Conservation (phyloP, 2,113 vertebrate genomes). For the Sander vitreus region DNA sequence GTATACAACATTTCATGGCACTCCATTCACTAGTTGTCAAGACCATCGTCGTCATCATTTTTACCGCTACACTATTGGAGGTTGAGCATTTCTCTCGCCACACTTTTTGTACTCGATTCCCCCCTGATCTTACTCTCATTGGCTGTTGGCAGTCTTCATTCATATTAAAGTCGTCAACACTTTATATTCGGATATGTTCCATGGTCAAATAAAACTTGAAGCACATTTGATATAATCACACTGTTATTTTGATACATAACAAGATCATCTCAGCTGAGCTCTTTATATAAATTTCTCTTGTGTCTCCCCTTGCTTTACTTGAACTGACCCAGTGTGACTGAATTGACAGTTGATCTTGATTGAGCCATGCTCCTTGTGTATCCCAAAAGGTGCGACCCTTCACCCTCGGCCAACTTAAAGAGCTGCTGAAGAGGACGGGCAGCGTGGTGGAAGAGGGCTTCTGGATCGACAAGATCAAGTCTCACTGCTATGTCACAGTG, state of each 20-base stretch:
- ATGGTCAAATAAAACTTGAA: neutral
- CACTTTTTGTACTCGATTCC: neutral
- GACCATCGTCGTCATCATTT: neutral
- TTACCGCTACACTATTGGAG: neutral
- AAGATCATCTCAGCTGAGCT: neutral
- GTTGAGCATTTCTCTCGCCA: neutral
- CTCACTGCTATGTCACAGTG: constrained; percentile 93
- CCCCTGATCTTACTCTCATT: neutral
- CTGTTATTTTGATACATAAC: neutral
- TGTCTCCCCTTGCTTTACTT: neutral
- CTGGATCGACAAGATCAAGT: constrained; percentile 97
- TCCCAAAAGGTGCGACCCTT: constrained; percentile 89
- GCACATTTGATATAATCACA: neutral
- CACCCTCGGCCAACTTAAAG: constrained; percentile 92
- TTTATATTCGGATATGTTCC: neutral
- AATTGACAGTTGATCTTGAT: neutral
- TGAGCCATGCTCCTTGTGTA: neutral
- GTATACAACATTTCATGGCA: neutral
- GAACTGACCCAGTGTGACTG: neutral
- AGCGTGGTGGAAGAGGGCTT: constrained; percentile 90
- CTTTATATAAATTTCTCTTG: too few relatives aligned
- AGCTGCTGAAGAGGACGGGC: constrained; percentile 90
- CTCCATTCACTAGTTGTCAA: neutral
- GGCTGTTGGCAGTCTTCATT: neutral
- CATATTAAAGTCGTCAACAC: neutral